A percentile compares a stretch with the other conserved stretches of the same genome.
Conservation (phyloP, 2,113 vertebrate species). For the Equus przewalskii region DNA sequence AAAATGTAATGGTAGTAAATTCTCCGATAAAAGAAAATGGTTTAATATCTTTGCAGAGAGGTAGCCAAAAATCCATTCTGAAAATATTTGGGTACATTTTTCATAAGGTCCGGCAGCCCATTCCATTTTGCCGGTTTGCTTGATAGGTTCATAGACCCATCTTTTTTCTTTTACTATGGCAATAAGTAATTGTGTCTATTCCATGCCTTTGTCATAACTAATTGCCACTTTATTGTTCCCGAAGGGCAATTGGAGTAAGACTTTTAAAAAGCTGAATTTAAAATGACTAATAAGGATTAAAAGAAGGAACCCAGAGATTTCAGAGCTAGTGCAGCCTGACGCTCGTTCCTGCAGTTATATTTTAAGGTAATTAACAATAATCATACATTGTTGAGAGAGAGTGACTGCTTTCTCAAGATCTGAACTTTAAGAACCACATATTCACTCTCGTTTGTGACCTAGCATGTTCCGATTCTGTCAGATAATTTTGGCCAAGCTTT, state of each 20-base stretch:
- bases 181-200: slow-evolving; percentile 86
- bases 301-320: slow-evolving; percentile 82
- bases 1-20: slow-evolving; percentile 76
- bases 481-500: neutral
- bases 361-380: slow-evolving; percentile 84
- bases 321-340: slow-evolving; percentile 77
- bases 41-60: slow-evolving; percentile 75
- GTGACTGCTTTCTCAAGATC: slow-evolving; percentile 62
- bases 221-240: slow-evolving; percentile 89
- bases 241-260: slow-evolving; percentile 83
- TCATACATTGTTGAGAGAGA: slow-evolving; percentile 74
- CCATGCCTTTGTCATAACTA: slow-evolving; percentile 86
- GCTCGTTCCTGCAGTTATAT: slow-evolving; percentile 83
- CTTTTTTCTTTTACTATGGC: slow-evolving; percentile 86
- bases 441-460: slow-evolving; percentile 13
- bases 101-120: slow-evolving; percentile 67
- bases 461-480: neutral
- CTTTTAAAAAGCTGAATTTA: slow-evolving; percentile 87
- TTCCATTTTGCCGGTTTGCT: slow-evolving; percentile 77
- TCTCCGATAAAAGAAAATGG: slow-evolving; percentile 72
- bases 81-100: slow-evolving; percentile 85
- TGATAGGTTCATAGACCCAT: slow-evolving; percentile 80
- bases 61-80: slow-evolving; percentile 79
- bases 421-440: slow-evolving; percentile 42
- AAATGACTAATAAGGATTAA: slow-evolving; percentile 85